These are phyloP conservation scores for Drosophila tanythrix DNA, from an alignment of 2,888 invertebrate genomes.

Conservation along the genomic window DNA sequence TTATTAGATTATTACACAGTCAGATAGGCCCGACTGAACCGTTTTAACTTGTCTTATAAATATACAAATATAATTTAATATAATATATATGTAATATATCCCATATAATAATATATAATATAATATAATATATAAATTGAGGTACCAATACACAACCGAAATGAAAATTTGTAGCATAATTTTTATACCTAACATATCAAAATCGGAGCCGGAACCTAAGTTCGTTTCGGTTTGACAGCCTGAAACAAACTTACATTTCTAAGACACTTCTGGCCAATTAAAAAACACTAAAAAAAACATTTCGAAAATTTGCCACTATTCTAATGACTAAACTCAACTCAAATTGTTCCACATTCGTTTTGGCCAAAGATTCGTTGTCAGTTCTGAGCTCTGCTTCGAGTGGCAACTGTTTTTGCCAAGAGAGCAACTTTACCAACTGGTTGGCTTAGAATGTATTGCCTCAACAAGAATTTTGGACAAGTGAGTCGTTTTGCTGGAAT, in stretches of 20 bases:
- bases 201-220: not conserved
- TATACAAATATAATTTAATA: too few species aligned
- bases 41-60: too few species aligned
- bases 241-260: not conserved
- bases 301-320: slow-evolving; percentile 37
- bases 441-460: not conserved
- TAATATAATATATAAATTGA: not conserved
- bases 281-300: slow-evolving; percentile 38
- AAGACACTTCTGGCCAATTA: slow-evolving; percentile 14
- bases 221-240: not conserved
- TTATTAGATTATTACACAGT: too few species aligned
- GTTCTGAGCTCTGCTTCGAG: not conserved
- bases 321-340: slow-evolving; percentile 17
- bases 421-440: slow-evolving; percentile 4
- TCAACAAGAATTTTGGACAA: slow-evolving; percentile 27
- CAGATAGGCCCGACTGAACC: too few species aligned
- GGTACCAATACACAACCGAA: not conserved
- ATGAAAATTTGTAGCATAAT: not conserved
- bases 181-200: not conserved
- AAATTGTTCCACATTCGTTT: slow-evolving; percentile 7
- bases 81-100: too few species aligned
- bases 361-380: not conserved
- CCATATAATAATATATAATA: not conserved
- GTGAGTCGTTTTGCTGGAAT: not conserved
- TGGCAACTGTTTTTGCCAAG: not conserved